Evolutionary conservation across 2,797 vertebrate genomes (phyloP).

Genomic region (Alca torda): DNA sequence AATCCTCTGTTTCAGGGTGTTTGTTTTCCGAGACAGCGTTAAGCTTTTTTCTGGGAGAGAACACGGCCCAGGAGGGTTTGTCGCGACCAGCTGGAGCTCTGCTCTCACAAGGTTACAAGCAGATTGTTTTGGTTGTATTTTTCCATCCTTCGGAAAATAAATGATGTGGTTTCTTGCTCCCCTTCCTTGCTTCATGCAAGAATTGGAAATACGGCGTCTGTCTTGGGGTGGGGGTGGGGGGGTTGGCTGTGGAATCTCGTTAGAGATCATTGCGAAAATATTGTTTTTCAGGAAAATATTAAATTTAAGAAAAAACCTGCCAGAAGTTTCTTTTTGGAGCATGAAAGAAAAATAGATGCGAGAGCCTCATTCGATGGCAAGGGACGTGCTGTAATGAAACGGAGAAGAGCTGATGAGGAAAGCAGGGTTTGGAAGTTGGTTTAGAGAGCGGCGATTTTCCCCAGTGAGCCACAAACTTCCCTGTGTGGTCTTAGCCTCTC

Average conservation of each 20-base stretch:
- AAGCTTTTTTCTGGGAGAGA: neutral
- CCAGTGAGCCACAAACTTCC: constrained; percentile 3
- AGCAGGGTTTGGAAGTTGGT: constrained; percentile 34
- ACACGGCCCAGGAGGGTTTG: neutral
- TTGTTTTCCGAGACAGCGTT: neutral
- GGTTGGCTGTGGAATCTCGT: neutral
- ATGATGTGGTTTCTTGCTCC: neutral
- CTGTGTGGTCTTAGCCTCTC: constrained; percentile 49
- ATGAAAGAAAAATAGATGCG: constrained; percentile 37
- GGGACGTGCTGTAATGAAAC: neutral
- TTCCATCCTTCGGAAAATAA: neutral
- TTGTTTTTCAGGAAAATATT: constrained; percentile 32
- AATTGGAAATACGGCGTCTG: neutral
- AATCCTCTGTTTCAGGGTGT: neutral
- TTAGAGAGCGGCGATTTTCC: constrained; percentile 36
- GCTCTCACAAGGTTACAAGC: neutral
- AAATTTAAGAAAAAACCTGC: neutral
- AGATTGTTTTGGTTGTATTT: neutral
- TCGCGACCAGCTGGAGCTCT: neutral
- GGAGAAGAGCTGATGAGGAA: constrained; percentile 52
- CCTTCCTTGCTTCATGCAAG: neutral
- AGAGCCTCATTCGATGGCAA: constrained; percentile 25
- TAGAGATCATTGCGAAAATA: constrained; percentile 23
- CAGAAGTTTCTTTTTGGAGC: constrained; percentile 4
- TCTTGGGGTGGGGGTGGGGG: neutral